Percentiles rank a stretch among this genome's conserved stretches.
phyloP scores from a whole-genome alignment of 2,888 invertebrate genomes.

The Abrostola triplasia region DNA sequence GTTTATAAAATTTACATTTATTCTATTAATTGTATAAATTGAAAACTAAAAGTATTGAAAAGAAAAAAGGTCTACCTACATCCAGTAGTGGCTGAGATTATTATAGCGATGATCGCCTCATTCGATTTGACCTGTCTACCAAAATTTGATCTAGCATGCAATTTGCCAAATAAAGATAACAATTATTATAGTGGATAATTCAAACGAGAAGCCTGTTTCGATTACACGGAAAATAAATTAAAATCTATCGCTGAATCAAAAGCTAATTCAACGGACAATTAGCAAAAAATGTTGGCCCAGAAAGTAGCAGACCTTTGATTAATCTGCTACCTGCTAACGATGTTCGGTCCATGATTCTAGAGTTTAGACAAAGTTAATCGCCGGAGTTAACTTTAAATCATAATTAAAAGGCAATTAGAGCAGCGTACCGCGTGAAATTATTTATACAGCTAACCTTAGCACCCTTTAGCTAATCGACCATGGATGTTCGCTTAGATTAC shows the following conservation, averaged over 20 bases:
- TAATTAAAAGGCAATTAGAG: conserved; percentile 68
- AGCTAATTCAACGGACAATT: conserved; percentile 52
- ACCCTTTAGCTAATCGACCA: conserved; percentile 57
- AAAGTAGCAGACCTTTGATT: conserved; percentile 54
- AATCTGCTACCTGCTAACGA: conserved; percentile 59
- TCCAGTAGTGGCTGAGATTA: too few relatives aligned
- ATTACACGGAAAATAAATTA: conserved; percentile 35
- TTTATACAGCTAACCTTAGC: conserved; percentile 53
- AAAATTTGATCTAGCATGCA: too few relatives aligned
- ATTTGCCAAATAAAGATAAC: too few relatives aligned
- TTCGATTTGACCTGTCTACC: too few relatives aligned
- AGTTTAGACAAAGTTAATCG: conserved; percentile 54
- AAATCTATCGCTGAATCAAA: conserved; percentile 29
- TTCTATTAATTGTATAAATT: too few relatives aligned
- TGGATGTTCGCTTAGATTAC: conserved; percentile 37
- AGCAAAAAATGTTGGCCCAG: conserved; percentile 51
- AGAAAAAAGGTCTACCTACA: too few relatives aligned
- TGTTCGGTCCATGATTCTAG: conserved; percentile 51
- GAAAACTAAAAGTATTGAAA: too few relatives aligned
- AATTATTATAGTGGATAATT: background rate
- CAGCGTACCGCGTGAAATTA: conserved; percentile 52
- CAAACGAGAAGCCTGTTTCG: background rate
- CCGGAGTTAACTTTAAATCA: conserved; percentile 58
- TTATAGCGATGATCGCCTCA: too few relatives aligned
- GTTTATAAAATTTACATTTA: background rate